Evolutionary conservation across 2,888 invertebrate species (phyloP).

Genomic region (Bellardia bayeri): DNA sequence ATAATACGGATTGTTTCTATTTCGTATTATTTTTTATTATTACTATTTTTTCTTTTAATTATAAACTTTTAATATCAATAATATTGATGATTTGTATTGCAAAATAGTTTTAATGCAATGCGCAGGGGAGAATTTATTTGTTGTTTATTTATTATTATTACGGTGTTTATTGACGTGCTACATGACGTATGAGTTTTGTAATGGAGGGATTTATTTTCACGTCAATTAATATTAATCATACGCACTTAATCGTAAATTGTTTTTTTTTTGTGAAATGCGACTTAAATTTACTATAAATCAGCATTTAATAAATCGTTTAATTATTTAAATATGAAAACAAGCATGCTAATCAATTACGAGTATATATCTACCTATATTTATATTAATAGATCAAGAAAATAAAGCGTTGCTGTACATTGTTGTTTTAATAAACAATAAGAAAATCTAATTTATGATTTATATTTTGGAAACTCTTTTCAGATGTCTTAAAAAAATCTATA

Average conservation of each 20-base stretch:
- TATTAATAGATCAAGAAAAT: no score
- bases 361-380: background rate
- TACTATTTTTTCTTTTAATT: background rate
- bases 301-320: background rate
- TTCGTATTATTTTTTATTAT: background rate
- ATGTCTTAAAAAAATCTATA: no score
- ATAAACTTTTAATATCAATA: background rate
- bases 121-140: no score
- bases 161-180: constrained; percentile 24
- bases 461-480: no score
- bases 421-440: no score
- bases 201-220: background rate
- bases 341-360: background rate
- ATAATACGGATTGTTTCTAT: background rate
- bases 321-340: background rate
- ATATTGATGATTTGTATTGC: no score
- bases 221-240: constrained; percentile 40
- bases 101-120: no score
- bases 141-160: background rate
- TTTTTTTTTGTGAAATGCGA: background rate
- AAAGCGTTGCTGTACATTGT: no score
- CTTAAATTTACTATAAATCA: background rate
- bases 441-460: no score
- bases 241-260: background rate
- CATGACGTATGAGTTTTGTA: constrained; percentile 34